These are phyloP conservation scores for Pachycephus smyrnensis DNA, from an alignment of 2,888 invertebrate species.

Conservation along the genomic window DNA sequence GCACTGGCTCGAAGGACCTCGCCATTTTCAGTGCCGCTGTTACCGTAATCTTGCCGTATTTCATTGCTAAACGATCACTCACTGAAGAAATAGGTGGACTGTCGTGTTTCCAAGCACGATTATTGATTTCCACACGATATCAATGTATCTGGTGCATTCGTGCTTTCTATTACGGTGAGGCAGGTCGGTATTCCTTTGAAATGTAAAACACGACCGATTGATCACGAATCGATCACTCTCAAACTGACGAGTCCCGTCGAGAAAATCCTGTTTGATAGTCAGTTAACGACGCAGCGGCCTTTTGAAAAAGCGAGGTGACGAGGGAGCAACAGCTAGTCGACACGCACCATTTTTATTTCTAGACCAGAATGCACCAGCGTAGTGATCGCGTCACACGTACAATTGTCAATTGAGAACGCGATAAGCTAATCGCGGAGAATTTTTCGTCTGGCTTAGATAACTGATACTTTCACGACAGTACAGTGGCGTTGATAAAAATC, in stretches of 20 bases:
- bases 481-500: background rate
- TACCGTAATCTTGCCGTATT: background rate
- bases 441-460: background rate
- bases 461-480: background rate
- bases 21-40: slow-evolving; percentile 37
- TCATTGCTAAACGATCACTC: background rate
- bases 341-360: background rate
- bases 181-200: background rate
- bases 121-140: background rate
- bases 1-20: slow-evolving; percentile 39
- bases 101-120: background rate
- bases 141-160: background rate
- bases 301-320: slow-evolving; percentile 4
- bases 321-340: background rate
- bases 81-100: background rate
- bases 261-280: background rate
- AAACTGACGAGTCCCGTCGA: background rate
- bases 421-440: background rate
- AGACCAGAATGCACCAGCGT: background rate
- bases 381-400: background rate
- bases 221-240: background rate
- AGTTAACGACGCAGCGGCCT: background rate
- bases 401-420: background rate
- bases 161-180: background rate
- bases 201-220: background rate